Base-by-base conservation (phyloP, 1,140 invertebrate species). In the Pteromalus puparum region DNA sequence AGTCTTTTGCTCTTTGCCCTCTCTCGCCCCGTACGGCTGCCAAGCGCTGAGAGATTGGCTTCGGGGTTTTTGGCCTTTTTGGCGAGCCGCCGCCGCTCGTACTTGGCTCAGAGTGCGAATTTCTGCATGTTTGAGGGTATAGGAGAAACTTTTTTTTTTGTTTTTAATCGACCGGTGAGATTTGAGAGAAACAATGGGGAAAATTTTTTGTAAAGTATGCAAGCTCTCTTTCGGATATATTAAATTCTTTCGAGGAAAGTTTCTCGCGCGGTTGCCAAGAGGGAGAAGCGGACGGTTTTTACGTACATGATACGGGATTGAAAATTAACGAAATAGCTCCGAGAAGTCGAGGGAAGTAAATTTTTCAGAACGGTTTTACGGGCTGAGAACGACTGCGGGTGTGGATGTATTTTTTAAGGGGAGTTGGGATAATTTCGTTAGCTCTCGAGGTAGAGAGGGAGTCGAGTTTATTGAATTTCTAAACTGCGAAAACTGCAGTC, bases 1-100 rank as follows among this genome's bases (percentile, higher is more conserved):
- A 70, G 28, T 10, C 46, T 81, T 28, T 85, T 26, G 74, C n/a
- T 48, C 68, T 53, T 84, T 86, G 83, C 15, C 79, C 80, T 87
- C 87, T 21, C 53, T 61, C 18, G 18, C 48, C 2, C 48, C 13
- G 15, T 18, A 0, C 85, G 30, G 4, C 12, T 82, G 86, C 78
- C 87, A 77, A 77, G 79, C 78, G 53, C 53, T 53, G 13, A 21
- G 53, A 61, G 18, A 61, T 61, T 61, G 53, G 53, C 53, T 61
- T 61, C 53, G 53, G 18, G 53, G 53, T 61, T 21, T 61, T 61
- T 61, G 53, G 53, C 21, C 53, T 61, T n/a, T 61, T 61, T 61
- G 21, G 53, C 53, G 53, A 61, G 53, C 21, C 6, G 53, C 21
- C 6, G 53, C 15, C 48, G 15, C 48, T 53, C 15, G 15, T 13